A percentile compares a stretch with the other conserved stretches of the same genome.
These are phyloP conservation scores for Hyperoplus immaculatus DNA, from an alignment of 2,797 vertebrate species.

Conservation along the genomic window DNA sequence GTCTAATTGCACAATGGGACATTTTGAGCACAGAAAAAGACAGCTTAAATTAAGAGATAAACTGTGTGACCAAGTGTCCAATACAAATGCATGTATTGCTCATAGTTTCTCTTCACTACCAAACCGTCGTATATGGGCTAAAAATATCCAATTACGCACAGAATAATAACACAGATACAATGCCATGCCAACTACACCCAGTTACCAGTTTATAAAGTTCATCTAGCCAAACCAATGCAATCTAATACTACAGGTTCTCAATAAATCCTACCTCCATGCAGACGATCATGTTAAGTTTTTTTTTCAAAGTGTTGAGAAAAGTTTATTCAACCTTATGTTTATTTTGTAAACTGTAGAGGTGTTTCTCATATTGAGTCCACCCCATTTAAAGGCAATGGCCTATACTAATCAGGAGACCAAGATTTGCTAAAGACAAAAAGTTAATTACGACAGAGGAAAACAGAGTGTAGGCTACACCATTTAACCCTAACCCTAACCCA, in stretches of 20 bases:
- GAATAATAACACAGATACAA: neutral
- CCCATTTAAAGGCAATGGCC: constrained; percentile 1
- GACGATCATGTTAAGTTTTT: neutral
- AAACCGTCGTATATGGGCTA: too few relatives aligned
- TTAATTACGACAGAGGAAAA: neutral
- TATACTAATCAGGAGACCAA: constrained; percentile 1
- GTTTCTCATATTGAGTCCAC: constrained; percentile 13
- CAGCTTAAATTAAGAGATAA: neutral
- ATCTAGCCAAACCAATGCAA: neutral
- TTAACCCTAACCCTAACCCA: too few relatives aligned
- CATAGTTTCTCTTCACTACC: too few relatives aligned
- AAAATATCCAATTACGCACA: neutral
- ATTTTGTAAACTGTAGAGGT: neutral
- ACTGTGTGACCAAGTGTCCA: neutral
- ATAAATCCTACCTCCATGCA: neutral
- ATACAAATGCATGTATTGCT: neutral
- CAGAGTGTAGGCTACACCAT: neutral
- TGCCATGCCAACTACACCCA: neutral
- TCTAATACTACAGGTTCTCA: neutral
- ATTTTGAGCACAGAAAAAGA: neutral
- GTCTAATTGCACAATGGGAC: neutral
- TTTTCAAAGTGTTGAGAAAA: neutral
- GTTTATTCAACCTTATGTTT: neutral
- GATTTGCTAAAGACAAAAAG: neutral
- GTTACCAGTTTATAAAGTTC: neutral